Evolutionary conservation across 2,113 vertebrate species (phyloP).

Genomic region (Bujurquina vittata): DNA sequence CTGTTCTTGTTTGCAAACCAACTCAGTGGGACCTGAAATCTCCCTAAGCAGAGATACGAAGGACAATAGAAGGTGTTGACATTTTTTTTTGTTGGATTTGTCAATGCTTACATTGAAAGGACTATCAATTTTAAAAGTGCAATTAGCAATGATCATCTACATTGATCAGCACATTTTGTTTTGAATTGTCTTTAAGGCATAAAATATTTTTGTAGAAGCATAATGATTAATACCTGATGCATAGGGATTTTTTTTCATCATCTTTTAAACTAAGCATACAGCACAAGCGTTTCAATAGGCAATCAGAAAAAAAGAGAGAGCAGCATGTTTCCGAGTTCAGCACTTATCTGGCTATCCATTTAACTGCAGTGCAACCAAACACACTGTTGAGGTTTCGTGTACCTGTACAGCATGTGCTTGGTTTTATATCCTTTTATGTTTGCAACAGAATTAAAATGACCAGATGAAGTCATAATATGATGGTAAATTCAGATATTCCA

Average conservation of each 20-base stretch:
- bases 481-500: conserved; percentile 17
- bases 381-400: conserved; percentile 48
- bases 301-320: background rate
- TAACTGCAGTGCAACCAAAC: conserved; percentile 48
- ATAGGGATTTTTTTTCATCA: conserved; percentile 25
- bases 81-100: conserved; percentile 65
- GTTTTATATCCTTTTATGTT: conserved; percentile 65
- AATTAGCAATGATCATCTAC: conserved; percentile 82
- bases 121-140: conserved; percentile 82
- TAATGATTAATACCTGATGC: conserved; percentile 56
- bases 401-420: conserved; percentile 69
- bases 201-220: conserved; percentile 75
- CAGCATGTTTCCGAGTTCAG: conserved; percentile 63
- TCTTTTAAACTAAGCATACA: conserved; percentile 55
- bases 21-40: conserved; percentile 66
- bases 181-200: conserved; percentile 73
- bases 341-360: conserved; percentile 57
- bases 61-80: conserved; percentile 53
- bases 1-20: conserved; percentile 63
- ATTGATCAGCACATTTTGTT: conserved; percentile 77
- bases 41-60: conserved; percentile 64
- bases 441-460: conserved; percentile 44
- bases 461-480: conserved; percentile 32
- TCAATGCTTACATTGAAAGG: conserved; percentile 74
- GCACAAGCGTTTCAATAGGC: conserved; percentile 62